A percentile compares a stretch with the other conserved stretches of the same genome.
Evolutionary conservation across 2,797 vertebrate genomes (phyloP).

Genomic region (Chrysocyon brachyurus): DNA sequence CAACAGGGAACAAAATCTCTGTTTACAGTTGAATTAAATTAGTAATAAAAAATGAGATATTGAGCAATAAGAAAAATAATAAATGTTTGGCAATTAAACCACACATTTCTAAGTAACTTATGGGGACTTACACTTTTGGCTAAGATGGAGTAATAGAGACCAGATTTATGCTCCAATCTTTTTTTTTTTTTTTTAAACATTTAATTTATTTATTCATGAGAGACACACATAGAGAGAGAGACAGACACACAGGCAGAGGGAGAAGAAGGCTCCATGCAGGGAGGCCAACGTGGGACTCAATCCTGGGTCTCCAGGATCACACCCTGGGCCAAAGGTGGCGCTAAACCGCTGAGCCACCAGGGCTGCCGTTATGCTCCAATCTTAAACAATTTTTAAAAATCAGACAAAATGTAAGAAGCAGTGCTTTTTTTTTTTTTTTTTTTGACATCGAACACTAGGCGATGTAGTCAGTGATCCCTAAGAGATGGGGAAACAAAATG

Average conservation of each 20-base stretch:
- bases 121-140: background rate
- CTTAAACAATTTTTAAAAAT: background rate
- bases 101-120: background rate
- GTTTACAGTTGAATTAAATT: background rate
- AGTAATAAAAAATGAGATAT: background rate
- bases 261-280: too few species aligned
- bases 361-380: background rate
- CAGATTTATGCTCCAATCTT: background rate
- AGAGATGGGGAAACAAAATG: background rate
- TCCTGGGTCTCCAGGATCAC: too few species aligned
- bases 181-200: too few species aligned
- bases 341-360: too few species aligned
- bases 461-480: background rate
- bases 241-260: too few species aligned
- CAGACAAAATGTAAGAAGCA: background rate
- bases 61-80: background rate
- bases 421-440: conserved; percentile 21
- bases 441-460: background rate
- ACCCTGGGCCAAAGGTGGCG: too few species aligned
- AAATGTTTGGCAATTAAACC: background rate
- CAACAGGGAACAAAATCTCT: background rate
- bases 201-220: too few species aligned
- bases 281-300: too few species aligned
- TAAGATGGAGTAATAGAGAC: background rate
- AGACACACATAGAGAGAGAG: too few species aligned